A percentile compares a stretch with the other conserved stretches of the same genome.
Conservation (phyloP, 92 coral and sea anemone species). For the Palythoa caribaeorum region DNA sequence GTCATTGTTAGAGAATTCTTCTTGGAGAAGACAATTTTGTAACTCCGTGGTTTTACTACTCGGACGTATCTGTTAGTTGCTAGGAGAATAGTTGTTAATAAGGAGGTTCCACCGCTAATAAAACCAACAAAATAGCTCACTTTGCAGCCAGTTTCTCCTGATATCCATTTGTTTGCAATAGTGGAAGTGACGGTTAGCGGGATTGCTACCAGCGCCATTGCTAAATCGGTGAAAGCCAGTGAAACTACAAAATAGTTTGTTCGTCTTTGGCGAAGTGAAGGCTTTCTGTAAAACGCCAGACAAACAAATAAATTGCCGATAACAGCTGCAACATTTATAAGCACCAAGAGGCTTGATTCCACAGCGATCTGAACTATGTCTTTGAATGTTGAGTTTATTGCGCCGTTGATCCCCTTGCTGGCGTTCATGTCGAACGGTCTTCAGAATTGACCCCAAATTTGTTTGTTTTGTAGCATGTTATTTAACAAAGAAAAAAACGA, state of each 20-base stretch:
- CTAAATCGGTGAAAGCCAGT: constrained; percentile 1
- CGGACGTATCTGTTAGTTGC: constrained; percentile 30
- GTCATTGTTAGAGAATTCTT: not conserved
- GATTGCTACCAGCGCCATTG: constrained; percentile 1
- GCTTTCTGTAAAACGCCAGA: constrained; percentile 16
- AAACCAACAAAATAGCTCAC: not conserved
- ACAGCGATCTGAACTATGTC: not conserved
- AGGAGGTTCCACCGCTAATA: constrained; percentile 17
- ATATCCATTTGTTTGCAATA: constrained; percentile 23
- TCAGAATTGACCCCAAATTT: no score
- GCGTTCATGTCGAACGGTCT: not conserved
- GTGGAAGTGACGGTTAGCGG: constrained; percentile 8
- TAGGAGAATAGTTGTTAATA: not conserved
- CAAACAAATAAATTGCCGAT: constrained; percentile 16
- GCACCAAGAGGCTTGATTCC: not conserved
- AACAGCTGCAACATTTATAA: constrained; percentile 1
- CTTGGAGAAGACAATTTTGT: not conserved
- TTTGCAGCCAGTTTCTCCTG: not conserved
- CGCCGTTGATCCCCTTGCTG: not conserved
- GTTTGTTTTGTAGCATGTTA: no score
- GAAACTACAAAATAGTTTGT: constrained; percentile 18
- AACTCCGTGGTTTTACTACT: not conserved
- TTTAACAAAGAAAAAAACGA: no score
- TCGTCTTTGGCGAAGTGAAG: constrained; percentile 8
- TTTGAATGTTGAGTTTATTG: not conserved